A percentile compares a stretch with the other conserved stretches of the same genome.
phyloP scores from a whole-genome alignment of 2,113 vertebrate species.

The Eublepharis macularius region DNA sequence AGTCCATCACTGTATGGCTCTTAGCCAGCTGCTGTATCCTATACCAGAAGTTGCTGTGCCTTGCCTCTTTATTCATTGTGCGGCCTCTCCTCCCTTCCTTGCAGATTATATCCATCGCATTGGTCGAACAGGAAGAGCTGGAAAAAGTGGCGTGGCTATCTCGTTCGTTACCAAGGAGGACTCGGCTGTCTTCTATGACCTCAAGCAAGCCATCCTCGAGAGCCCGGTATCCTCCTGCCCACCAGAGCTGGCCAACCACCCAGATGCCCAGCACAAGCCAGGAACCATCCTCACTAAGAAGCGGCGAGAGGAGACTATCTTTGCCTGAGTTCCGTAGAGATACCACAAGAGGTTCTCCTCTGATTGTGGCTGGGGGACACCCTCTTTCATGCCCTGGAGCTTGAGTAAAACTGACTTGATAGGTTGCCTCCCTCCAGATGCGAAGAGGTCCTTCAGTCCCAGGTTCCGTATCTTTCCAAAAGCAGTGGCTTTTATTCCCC shows the following conservation, averaged over 20 bases:
- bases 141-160: constrained; percentile 95
- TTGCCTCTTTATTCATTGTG: neutral
- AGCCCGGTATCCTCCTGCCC: constrained; percentile 96
- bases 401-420: neutral
- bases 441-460: neutral
- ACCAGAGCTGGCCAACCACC: constrained; percentile 94
- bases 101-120: constrained; percentile 98
- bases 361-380: neutral
- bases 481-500: neutral
- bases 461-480: neutral
- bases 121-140: constrained; percentile 93
- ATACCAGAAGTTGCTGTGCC: rapidly evolving
- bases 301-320: constrained; percentile 96
- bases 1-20: neutral
- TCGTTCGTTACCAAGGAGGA: constrained; percentile 99
- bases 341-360: neutral
- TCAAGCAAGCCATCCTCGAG: constrained; percentile 96
- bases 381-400: neutral
- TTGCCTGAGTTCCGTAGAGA: constrained; percentile 81
- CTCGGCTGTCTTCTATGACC: constrained; percentile 93
- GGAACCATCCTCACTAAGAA: constrained; percentile 99
- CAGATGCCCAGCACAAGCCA: constrained; percentile 96
- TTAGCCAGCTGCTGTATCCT: neutral
- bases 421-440: neutral
- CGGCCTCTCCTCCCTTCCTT: rapidly evolving